phyloP scores from a whole-genome alignment of 2,113 vertebrate genomes.

The Saimiri boliviensis region DNA sequence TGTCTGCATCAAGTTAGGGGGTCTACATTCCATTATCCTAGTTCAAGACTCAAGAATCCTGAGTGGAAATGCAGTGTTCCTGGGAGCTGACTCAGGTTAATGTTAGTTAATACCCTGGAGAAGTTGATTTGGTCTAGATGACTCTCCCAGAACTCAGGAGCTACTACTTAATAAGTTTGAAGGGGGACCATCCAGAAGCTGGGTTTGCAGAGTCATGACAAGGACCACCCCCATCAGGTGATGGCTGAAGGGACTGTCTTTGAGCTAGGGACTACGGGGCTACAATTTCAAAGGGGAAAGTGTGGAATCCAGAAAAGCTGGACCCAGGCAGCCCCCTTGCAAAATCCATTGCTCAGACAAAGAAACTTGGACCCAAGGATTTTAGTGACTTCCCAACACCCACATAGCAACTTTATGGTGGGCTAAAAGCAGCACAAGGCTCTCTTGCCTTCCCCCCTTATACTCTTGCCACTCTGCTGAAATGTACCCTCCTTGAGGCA shows the following conservation, averaged over 20 bases:
- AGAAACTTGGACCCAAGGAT: neutral
- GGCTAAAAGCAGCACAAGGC: neutral
- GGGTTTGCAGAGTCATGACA: neutral
- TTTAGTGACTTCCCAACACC: neutral
- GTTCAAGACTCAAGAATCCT: neutral
- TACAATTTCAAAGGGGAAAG: constrained; percentile 27
- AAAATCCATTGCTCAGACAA: neutral
- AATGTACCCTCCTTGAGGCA: neutral
- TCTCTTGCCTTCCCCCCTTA: neutral
- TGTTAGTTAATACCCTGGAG: neutral
- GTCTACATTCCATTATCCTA: neutral
- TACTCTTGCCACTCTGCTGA: neutral
- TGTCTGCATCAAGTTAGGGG: neutral
- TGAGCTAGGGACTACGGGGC: neutral
- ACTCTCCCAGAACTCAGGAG: neutral
- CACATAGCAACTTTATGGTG: neutral
- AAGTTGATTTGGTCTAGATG: neutral
- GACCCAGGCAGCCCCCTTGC: neutral
- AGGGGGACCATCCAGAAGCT: neutral
- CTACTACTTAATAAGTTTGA: neutral
- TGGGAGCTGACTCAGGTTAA: neutral
- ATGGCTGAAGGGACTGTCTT: neutral
- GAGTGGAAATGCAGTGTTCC: neutral
- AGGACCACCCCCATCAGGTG: neutral
- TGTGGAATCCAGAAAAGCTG: neutral